A percentile compares a stretch with the other conserved stretches of the same genome.
Conservation (phyloP, 2,113 vertebrate genomes). For the Pontoporia blainvillei region DNA sequence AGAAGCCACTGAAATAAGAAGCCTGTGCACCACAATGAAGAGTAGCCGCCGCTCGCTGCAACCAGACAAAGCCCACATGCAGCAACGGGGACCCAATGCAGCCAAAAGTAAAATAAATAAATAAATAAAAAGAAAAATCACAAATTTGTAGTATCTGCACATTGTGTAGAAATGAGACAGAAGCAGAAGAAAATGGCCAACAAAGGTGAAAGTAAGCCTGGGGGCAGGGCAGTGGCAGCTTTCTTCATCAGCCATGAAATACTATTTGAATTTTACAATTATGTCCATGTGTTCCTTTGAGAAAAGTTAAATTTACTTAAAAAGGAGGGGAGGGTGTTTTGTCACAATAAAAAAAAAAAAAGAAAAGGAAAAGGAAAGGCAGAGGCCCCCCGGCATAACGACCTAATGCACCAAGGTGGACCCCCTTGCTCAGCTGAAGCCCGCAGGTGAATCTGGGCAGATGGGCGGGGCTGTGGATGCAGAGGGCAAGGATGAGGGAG, state of each 20-base stretch:
- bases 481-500: not conserved
- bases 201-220: accelerated
- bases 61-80: too few relatives aligned
- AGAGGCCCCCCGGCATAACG: not conserved
- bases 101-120: too few relatives aligned
- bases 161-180: accelerated
- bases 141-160: accelerated
- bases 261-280: not conserved
- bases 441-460: accelerated
- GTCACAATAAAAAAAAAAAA: not conserved
- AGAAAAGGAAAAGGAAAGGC: not conserved
- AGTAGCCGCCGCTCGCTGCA: too few relatives aligned
- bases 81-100: too few relatives aligned
- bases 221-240: not conserved
- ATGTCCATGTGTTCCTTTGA: not conserved
- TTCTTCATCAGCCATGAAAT: not conserved
- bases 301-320: not conserved
- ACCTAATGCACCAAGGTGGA: accelerated
- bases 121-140: not conserved
- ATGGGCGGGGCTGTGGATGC: accelerated
- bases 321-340: not conserved
- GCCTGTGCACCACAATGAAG: too few relatives aligned
- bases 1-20: too few relatives aligned
- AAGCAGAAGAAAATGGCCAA: not conserved
- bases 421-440: not conserved